Conservation (phyloP, 1,140 invertebrate species). For the Microvelia longipes region DNA sequence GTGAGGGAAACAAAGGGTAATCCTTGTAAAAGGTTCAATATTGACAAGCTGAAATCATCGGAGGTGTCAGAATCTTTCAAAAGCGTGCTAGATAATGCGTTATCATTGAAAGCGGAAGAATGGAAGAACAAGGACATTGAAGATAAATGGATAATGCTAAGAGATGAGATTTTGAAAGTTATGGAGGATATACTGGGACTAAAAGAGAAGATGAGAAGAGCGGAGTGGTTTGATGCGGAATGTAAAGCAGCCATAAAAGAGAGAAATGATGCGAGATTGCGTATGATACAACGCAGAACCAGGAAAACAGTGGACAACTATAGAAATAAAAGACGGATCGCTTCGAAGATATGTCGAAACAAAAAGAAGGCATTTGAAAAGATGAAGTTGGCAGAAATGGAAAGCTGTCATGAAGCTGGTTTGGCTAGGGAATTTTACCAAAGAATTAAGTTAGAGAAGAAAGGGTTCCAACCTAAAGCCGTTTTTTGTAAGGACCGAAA, state of each 20-base stretch:
- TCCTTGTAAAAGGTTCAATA: background rate
- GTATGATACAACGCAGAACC: constrained; percentile 1
- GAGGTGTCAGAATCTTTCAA: background rate
- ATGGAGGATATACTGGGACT: background rate
- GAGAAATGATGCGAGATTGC: constrained; percentile 8
- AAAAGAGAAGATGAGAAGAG: constrained; percentile 7
- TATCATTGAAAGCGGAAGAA: background rate
- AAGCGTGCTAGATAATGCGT: background rate
- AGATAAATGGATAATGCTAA: constrained; percentile 5
- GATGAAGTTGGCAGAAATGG: constrained; percentile 9
- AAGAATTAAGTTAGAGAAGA: constrained; percentile 11
- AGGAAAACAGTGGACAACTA: constrained; percentile 8
- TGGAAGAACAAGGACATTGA: background rate
- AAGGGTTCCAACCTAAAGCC: constrained; percentile 12
- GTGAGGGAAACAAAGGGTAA: background rate
- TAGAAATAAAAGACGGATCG: constrained; percentile 5
- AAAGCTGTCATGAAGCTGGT: constrained; percentile 4
- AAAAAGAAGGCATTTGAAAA: constrained; percentile 14
- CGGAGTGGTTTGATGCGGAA: constrained; percentile 16
- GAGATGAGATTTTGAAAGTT: background rate
- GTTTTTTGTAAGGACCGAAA: constrained; percentile 5
- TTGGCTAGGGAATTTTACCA: constrained; percentile 13
- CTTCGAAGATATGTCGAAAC: constrained; percentile 13
- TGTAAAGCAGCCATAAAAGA: constrained; percentile 6
- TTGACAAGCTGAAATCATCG: constrained; percentile 2